Conservation (phyloP, 2,113 vertebrate genomes). For the Xiphophorus hellerii region DNA sequence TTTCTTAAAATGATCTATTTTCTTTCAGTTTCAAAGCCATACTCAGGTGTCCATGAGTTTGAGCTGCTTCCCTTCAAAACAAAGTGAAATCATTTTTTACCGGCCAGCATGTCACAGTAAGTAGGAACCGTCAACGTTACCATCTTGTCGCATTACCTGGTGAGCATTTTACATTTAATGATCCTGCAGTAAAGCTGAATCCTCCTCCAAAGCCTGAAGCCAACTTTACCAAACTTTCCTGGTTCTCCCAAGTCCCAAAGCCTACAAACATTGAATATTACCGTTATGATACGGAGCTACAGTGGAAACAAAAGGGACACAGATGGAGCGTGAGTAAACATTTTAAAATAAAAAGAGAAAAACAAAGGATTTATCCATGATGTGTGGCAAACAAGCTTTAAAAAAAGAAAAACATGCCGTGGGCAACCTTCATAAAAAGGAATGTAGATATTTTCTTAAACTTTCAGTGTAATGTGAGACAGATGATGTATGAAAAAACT, state of each 20-base stretch:
- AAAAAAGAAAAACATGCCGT: no score
- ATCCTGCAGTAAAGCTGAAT: slow-evolving; percentile 60
- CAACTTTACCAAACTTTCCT: slow-evolving; percentile 32
- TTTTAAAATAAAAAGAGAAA: background rate
- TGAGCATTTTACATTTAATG: background rate
- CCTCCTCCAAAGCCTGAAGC: slow-evolving; percentile 20
- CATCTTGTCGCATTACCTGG: background rate
- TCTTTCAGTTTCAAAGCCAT: rapidly evolving
- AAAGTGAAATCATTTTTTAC: rapidly evolving
- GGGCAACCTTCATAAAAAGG: no score
- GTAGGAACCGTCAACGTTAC: background rate
- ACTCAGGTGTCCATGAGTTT: rapidly evolving
- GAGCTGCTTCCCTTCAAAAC: background rate
- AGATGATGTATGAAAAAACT: no score
- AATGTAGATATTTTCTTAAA: no score
- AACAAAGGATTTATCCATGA: no score
- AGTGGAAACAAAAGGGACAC: slow-evolving; percentile 49
- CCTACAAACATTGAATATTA: rapidly evolving
- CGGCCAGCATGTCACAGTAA: slow-evolving; percentile 31
- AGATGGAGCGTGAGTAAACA: slow-evolving; percentile 55
- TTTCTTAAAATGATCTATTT: background rate
- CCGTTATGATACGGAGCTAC: rapidly evolving
- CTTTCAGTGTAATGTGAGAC: no score
- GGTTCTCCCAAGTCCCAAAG: rapidly evolving
- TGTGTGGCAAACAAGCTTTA: background rate